Percentiles rank a stretch among this genome's conserved stretches.
These are phyloP conservation scores for Drosophila kohkoa DNA, from an alignment of 1,140 invertebrate genomes.

Conservation along the genomic window DNA sequence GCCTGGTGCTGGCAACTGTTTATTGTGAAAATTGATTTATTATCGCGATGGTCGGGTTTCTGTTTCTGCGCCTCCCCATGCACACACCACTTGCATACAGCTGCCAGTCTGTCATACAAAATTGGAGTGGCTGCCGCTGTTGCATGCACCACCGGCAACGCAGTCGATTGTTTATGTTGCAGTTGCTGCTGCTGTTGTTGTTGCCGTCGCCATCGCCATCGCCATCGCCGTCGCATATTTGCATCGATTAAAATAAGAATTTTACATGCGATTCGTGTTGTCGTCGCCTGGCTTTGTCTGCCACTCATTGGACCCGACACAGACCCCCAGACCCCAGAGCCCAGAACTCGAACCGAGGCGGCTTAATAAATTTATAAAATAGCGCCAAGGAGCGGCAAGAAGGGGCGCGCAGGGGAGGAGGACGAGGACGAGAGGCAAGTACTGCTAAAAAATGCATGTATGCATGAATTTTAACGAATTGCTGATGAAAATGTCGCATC, in stretches of 20 bases:
- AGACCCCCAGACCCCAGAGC: conserved; percentile 5
- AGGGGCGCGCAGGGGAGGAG: neutral
- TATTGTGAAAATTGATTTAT: conserved; percentile 84
- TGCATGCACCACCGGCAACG: conserved; percentile 66
- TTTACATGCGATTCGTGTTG: conserved; percentile 82
- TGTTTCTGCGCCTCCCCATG: conserved; percentile 39
- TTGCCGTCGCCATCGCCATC: neutral
- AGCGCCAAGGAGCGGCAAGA: conserved; percentile 48
- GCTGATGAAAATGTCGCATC: conserved; percentile 84
- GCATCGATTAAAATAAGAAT: conserved; percentile 83
- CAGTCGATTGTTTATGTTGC: conserved; percentile 24
- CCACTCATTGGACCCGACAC: conserved; percentile 38
- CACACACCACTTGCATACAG: conserved; percentile 16
- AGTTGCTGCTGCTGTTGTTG: neutral
- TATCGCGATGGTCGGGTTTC: conserved; percentile 76
- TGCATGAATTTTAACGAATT: conserved; percentile 84
- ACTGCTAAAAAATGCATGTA: conserved; percentile 76
- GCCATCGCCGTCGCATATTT: conserved; percentile 71
- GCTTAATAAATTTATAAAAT: conserved; percentile 81
- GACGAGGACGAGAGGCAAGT: neutral
- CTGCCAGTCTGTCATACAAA: conserved; percentile 58
- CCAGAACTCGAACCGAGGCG: conserved; percentile 20
- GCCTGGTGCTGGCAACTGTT: conserved; percentile 61
- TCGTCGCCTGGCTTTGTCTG: conserved; percentile 81
- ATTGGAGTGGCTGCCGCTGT: conserved; percentile 54